Base-by-base conservation (phyloP, 2,113 vertebrate genomes). In the Motacilla alba region DNA sequence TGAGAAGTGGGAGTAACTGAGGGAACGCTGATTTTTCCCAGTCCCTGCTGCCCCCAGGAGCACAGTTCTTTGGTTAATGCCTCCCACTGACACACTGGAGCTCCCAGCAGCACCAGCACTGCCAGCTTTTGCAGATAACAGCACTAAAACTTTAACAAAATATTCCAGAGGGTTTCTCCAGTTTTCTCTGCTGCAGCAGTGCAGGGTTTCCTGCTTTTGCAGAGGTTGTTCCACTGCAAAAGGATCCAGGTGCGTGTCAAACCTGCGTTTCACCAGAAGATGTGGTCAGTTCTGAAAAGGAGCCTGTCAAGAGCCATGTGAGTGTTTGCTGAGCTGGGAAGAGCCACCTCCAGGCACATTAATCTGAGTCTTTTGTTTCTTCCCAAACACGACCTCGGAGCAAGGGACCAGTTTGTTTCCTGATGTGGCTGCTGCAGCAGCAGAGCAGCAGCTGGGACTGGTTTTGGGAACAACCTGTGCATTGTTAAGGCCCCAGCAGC, bases 361-460 rank as follows among this genome's bases (percentile, higher is more conserved):
- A 41, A 27, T 41, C n/a, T 3, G 4, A 80, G 74, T 11, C 7
- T 9, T 8, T 41, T 41, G 8, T 78, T 94, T 62, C n/a, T 59
- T 58, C 52, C 47, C 82, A 46, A 86, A 62, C 37, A 53, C 0
- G 0, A 39, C 0, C 33, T 53, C 15, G 12, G 53, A 72, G 35
- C 31, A 77, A 30, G 39, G 33, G 30, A 66, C 26, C 33, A 2
- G 35, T 52, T 70, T 33, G 37, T 53, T 47, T 74, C 55, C 73
- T 70, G 73, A 73, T 49, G 44, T 31, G n/a, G 64, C 31, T 8
- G 10, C 56, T 68, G 89, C 72, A 72, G 82, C 67, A 94, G 80
- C 46, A 82, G 35, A 55, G 35, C 6, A 17, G 59, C 55, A 58
- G 4, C 2, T 5, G 17, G 41, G 64, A 23, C 68, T 50, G 24